These are phyloP conservation scores for Philhelius pedissequus DNA, from an alignment of 2,888 invertebrate genomes.

Conservation along the genomic window DNA sequence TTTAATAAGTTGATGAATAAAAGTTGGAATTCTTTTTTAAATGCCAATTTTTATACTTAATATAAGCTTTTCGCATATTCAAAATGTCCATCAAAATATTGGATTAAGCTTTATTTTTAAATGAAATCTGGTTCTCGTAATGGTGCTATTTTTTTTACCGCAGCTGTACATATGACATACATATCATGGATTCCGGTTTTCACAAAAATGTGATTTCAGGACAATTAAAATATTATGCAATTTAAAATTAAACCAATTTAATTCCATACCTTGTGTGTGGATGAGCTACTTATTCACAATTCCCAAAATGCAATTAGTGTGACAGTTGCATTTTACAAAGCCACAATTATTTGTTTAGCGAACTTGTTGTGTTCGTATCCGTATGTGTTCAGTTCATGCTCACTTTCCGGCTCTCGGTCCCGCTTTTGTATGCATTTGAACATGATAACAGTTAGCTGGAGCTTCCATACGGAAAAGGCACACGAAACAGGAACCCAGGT, in stretches of 20 bases:
- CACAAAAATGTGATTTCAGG: background rate
- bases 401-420: background rate
- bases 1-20: too few relatives aligned
- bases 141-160: too few relatives aligned
- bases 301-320: constrained; percentile 55
- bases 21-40: too few relatives aligned
- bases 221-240: constrained; percentile 1
- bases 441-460: background rate
- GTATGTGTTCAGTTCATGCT: too few relatives aligned
- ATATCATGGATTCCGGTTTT: background rate
- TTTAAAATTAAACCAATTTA: constrained; percentile 21
- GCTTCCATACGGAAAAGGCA: background rate
- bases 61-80: too few relatives aligned
- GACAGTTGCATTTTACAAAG: constrained; percentile 51
- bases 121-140: too few relatives aligned
- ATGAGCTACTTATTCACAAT: constrained; percentile 13
- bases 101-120: too few relatives aligned
- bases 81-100: too few relatives aligned
- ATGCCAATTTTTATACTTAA: too few relatives aligned
- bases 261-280: background rate
- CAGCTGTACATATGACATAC: too few relatives aligned
- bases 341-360: constrained; percentile 41
- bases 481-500: background rate
- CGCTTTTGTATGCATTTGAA: background rate
- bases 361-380: constrained; percentile 21